These are phyloP conservation scores for Atopsyche davidsoni DNA, from an alignment of 1,140 invertebrate species.

Conservation along the genomic window DNA sequence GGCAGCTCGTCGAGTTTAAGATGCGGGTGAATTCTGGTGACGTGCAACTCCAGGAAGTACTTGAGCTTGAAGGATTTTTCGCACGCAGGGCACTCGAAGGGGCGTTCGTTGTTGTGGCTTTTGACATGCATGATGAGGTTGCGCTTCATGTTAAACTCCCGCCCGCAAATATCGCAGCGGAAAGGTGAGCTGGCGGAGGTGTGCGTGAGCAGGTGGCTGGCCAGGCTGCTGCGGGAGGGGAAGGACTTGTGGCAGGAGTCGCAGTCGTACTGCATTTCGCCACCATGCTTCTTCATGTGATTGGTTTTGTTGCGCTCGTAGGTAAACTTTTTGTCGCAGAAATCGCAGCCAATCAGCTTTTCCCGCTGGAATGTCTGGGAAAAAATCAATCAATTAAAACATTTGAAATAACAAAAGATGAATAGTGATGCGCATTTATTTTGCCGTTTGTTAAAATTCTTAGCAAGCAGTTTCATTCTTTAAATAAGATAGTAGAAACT, in stretches of 20 bases:
- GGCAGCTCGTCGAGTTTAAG: slow-evolving; percentile 23
- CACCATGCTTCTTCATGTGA: slow-evolving; percentile 29
- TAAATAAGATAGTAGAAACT: too few relatives aligned
- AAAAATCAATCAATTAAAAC: not conserved
- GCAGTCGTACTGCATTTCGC: slow-evolving; percentile 20
- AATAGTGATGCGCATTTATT: too few relatives aligned
- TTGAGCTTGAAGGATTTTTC: slow-evolving; percentile 30
- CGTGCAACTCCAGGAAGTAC: slow-evolving; percentile 27
- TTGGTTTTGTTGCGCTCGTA: slow-evolving; percentile 29
- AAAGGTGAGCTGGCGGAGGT: slow-evolving; percentile 16
- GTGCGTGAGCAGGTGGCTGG: slow-evolving; percentile 20
- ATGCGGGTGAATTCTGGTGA: slow-evolving; percentile 25
- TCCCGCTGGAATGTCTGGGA: slow-evolving; percentile 14
- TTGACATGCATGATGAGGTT: slow-evolving; percentile 30
- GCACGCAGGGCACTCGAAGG: slow-evolving; percentile 28
- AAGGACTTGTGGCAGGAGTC: slow-evolving; percentile 20
- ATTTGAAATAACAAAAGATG: not conserved
- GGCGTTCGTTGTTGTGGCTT: slow-evolving; percentile 27
- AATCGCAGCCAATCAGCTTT: slow-evolving; percentile 28
- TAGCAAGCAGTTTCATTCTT: too few relatives aligned
- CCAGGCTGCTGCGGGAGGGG: slow-evolving; percentile 16
- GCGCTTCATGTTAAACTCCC: slow-evolving; percentile 29
- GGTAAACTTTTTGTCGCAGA: slow-evolving; percentile 29
- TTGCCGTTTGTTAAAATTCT: too few relatives aligned
- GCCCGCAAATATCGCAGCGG: slow-evolving; percentile 27